phyloP scores from a whole-genome alignment of 2,113 vertebrate genomes.

The Lampris megalopsis region DNA sequence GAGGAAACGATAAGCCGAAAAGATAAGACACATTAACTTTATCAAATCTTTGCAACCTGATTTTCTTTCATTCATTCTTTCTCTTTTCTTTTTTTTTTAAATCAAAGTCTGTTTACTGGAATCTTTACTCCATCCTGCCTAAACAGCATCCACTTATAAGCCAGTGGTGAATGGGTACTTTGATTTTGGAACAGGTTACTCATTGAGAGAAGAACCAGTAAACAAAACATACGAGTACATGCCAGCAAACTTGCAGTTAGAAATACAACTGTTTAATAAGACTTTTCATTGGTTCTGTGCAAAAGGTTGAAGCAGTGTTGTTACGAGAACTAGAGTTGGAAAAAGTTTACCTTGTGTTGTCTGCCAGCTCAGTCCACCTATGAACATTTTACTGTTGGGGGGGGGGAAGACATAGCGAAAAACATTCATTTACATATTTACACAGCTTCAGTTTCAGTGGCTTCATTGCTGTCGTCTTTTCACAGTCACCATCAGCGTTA shows the following conservation, averaged over 20 bases:
- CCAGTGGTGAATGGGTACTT: slow-evolving; percentile 55
- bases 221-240: slow-evolving; percentile 27
- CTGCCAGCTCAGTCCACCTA: slow-evolving; percentile 96
- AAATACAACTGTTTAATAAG: slow-evolving; percentile 10
- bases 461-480: not conserved
- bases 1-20: not conserved
- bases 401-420: slow-evolving; percentile 49
- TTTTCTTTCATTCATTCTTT: slow-evolving; percentile 10
- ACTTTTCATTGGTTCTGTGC: slow-evolving; percentile 19
- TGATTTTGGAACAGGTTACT: slow-evolving; percentile 45
- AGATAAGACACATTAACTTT: not conserved
- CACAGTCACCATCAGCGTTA: slow-evolving; percentile 11
- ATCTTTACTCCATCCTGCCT: slow-evolving; percentile 8
- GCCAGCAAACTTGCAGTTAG: not conserved
- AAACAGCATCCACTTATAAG: not conserved
- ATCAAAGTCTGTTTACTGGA: not conserved
- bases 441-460: not conserved
- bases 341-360: slow-evolving; percentile 93
- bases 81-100: slow-evolving; percentile 5
- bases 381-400: slow-evolving; percentile 93
- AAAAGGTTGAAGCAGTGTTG: slow-evolving; percentile 31
- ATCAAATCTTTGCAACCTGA: not conserved
- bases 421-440: slow-evolving; percentile 42
- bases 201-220: not conserved
- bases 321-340: slow-evolving; percentile 31